These are phyloP conservation scores for Calyptommatus sinebrachiatus DNA, from an alignment of 2,113 vertebrate species.

Conservation along the genomic window DNA sequence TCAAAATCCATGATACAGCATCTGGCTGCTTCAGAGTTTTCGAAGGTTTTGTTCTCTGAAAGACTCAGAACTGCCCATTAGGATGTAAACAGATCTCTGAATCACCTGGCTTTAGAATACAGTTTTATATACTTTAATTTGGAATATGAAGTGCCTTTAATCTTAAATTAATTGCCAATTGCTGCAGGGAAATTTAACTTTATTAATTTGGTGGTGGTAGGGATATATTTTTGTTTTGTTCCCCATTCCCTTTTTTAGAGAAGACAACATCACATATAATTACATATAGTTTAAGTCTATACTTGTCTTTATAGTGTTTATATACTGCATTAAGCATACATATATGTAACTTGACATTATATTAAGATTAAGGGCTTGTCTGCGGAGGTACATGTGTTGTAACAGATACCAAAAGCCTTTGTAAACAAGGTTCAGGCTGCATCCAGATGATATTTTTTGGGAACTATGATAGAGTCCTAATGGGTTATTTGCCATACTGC, in stretches of 20 bases:
- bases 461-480: no score
- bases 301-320: background rate
- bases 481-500: no score
- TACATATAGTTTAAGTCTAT: background rate
- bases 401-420: no score
- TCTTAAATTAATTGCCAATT: slow-evolving; percentile 45
- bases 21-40: slow-evolving; percentile 19
- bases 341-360: no score
- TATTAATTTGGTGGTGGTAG: background rate
- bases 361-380: no score
- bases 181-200: slow-evolving; percentile 18
- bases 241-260: no score
- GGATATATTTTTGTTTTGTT: background rate
- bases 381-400: no score
- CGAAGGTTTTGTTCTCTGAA: slow-evolving; percentile 27
- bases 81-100: slow-evolving; percentile 9
- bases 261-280: background rate
- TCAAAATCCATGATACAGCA: background rate
- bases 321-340: background rate
- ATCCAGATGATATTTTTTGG: no score
- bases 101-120: slow-evolving; percentile 22
- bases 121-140: background rate
- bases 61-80: slow-evolving; percentile 32
- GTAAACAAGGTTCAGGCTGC: no score
- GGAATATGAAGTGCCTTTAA: background rate